A percentile compares a stretch with the other conserved stretches of the same genome.
Conservation (phyloP, 2,888 invertebrate species). For the Julus scandinavius region DNA sequence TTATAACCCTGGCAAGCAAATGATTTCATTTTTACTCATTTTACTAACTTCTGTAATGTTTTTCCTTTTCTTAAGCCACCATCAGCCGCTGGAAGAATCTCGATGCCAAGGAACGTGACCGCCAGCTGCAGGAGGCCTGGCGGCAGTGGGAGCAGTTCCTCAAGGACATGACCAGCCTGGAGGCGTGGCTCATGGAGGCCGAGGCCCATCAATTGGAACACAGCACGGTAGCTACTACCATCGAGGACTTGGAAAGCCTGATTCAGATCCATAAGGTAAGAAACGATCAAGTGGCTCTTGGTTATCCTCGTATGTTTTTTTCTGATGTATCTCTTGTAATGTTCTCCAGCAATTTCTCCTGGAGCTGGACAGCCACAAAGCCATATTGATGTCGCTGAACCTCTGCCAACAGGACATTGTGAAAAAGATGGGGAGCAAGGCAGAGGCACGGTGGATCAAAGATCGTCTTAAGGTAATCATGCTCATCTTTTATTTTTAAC, state of each 20-base stretch:
- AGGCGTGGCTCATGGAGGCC: conserved; percentile 64
- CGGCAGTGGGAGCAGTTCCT: conserved; percentile 64
- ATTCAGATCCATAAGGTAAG: conserved; percentile 78
- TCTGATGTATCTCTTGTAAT: conserved; percentile 15
- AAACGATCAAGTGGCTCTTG: not conserved
- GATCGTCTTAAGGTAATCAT: conserved; percentile 58
- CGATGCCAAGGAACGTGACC: conserved; percentile 66
- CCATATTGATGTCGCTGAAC: conserved; percentile 86
- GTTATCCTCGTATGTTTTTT: not conserved
- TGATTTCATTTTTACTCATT: too few relatives aligned
- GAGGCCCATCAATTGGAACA: conserved; percentile 62
- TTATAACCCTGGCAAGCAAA: too few relatives aligned
- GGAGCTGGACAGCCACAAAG: conserved; percentile 90
- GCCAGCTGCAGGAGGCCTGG: conserved; percentile 78
- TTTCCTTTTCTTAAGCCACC: conserved; percentile 69
- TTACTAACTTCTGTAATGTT: not conserved
- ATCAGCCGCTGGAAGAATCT: conserved; percentile 69
- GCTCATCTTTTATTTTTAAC: not conserved
- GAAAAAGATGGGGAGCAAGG: conserved; percentile 59
- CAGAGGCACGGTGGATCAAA: conserved; percentile 53
- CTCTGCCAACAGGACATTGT: conserved; percentile 74
- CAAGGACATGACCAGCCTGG: conserved; percentile 63
- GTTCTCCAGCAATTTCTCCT: conserved; percentile 79
- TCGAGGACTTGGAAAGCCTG: conserved; percentile 65
- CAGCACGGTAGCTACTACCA: conserved; percentile 61